Evolutionary conservation across 2,113 vertebrate genomes (phyloP).

Genomic region (Podarcis muralis): DNA sequence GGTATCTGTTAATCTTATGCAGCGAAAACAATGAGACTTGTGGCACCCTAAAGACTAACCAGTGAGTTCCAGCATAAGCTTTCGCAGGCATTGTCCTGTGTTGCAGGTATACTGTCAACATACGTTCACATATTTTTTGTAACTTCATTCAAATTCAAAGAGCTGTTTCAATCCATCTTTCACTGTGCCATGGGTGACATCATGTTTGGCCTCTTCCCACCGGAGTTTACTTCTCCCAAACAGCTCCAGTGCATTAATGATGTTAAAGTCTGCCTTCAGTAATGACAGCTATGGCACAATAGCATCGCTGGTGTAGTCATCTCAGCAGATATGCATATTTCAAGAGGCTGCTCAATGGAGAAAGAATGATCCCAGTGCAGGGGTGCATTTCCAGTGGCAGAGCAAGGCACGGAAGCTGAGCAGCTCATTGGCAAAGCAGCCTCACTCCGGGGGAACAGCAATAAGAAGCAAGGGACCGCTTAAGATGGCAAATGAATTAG

Average conservation of each 20-base stretch:
- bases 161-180: not conserved
- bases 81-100: too few species aligned
- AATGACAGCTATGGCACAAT: slow-evolving; percentile 28
- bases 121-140: not conserved
- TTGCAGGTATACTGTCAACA: too few species aligned
- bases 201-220: not conserved
- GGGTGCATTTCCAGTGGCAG: slow-evolving; percentile 30
- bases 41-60: too few species aligned
- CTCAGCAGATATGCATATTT: slow-evolving; percentile 52
- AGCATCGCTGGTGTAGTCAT: slow-evolving; percentile 26
- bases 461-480: not conserved
- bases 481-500: slow-evolving; percentile 1
- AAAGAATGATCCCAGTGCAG: slow-evolving; percentile 12
- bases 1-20: too few species aligned
- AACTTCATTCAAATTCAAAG: slow-evolving; percentile 17
- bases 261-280: slow-evolving; percentile 17
- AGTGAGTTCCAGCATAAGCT: too few species aligned
- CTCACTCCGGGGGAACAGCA: not conserved
- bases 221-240: slow-evolving; percentile 21
- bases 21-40: too few species aligned
- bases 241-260: slow-evolving; percentile 5
- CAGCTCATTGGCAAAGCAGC: not conserved
- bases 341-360: slow-evolving; percentile 43
- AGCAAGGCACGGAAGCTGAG: not conserved
- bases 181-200: not conserved